phyloP scores from a whole-genome alignment of 2,888 invertebrate genomes.

The Microplitis deprimator region DNA sequence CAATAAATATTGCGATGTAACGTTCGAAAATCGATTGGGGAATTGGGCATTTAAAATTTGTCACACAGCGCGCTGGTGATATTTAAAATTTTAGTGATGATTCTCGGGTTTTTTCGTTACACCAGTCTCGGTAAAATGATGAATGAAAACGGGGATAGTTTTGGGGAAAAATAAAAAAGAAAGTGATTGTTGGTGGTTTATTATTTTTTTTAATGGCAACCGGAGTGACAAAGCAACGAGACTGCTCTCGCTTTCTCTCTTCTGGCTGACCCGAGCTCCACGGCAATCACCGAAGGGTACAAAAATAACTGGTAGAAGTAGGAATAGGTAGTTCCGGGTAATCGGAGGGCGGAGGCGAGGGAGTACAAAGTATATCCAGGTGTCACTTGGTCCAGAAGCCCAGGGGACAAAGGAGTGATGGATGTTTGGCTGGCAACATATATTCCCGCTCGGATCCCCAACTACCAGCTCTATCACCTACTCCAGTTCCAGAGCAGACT shows the following conservation, averaged over 20 bases:
- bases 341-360: constrained; percentile 31
- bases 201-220: constrained; percentile 41
- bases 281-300: constrained; percentile 14
- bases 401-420: constrained; percentile 65
- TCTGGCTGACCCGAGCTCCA: constrained; percentile 32
- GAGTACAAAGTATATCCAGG: constrained; percentile 33
- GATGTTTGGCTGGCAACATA: constrained; percentile 56
- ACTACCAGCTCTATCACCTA: constrained; percentile 59
- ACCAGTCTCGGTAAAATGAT: constrained; percentile 24
- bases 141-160: constrained; percentile 26
- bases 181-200: constrained; percentile 6
- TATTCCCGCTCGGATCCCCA: constrained; percentile 59
- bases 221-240: background rate
- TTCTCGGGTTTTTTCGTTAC: constrained; percentile 18
- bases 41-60: constrained; percentile 53
- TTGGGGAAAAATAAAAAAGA: background rate
- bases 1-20: constrained; percentile 56
- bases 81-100: constrained; percentile 31
- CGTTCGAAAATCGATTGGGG: constrained; percentile 61
- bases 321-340: constrained; percentile 5
- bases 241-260: background rate
- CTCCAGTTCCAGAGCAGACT: too few species aligned
- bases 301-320: background rate
- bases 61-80: constrained; percentile 46
- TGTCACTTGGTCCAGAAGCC: constrained; percentile 63